These are phyloP conservation scores for Choloepus didactylus DNA, from an alignment of 2,797 vertebrate genomes.

Conservation along the genomic window DNA sequence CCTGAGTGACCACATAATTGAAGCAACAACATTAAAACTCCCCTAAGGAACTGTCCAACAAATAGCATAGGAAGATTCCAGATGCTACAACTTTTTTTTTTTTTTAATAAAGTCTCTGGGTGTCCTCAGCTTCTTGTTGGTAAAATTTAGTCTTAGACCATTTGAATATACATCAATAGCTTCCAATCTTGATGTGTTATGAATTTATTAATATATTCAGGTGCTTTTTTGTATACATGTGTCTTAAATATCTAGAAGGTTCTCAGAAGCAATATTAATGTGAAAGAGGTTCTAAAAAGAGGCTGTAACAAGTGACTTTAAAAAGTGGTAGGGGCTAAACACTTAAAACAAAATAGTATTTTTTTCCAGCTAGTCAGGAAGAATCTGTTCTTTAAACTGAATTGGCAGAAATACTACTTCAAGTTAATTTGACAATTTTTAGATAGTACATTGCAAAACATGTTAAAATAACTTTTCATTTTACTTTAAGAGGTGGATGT, in stretches of 20 bases:
- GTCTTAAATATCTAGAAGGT: background rate
- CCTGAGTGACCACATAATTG: no score
- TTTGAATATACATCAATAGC: background rate
- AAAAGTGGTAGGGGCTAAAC: background rate
- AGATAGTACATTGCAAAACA: background rate
- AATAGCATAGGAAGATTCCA: background rate
- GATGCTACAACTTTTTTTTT: background rate
- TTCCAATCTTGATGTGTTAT: background rate
- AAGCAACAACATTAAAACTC: background rate
- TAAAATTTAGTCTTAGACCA: background rate
- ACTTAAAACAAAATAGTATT: background rate
- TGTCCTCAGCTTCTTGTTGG: background rate
- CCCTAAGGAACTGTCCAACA: background rate
- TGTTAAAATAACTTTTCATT: background rate
- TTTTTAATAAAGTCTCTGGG: background rate
- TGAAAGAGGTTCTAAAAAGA: background rate
- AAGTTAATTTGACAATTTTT: background rate
- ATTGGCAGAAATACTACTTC: background rate
- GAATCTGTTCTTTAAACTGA: background rate
- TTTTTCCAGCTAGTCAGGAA: background rate
- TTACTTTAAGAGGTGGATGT: background rate
- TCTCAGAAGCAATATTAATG: background rate
- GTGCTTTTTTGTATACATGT: background rate
- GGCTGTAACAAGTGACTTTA: background rate
- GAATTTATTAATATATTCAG: background rate